These are phyloP conservation scores for Pagetopsis macropterus DNA, from an alignment of 2,797 vertebrate genomes.

Conservation along the genomic window DNA sequence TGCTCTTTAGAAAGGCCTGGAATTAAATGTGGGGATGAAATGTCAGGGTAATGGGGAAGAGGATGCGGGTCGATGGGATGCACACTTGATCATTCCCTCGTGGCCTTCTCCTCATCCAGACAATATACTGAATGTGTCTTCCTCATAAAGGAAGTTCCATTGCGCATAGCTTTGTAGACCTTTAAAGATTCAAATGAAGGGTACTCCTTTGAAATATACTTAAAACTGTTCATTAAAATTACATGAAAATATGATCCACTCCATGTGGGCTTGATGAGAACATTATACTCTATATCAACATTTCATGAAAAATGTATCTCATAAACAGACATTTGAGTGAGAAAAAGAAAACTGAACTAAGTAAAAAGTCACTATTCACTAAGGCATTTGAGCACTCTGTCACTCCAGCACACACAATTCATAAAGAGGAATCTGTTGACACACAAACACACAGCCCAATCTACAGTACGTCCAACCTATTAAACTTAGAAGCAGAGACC, in stretches of 20 bases:
- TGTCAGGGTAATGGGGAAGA: constrained; percentile 92
- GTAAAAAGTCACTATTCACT: constrained; percentile 44
- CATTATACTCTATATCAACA: constrained; percentile 45
- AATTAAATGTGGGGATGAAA: constrained; percentile 95
- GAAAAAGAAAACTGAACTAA: constrained; percentile 33
- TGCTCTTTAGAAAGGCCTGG: constrained; percentile 97
- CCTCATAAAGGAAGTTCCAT: constrained; percentile 72
- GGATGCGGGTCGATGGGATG: constrained; percentile 87
- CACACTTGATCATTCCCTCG: constrained; percentile 87
- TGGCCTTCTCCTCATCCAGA: constrained; percentile 80
- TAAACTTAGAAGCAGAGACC: constrained; percentile 35
- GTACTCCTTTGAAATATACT: constrained; percentile 59
- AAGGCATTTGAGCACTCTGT: constrained; percentile 15
- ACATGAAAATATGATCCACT: constrained; percentile 57
- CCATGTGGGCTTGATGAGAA: constrained; percentile 37
- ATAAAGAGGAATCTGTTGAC: constrained; percentile 5
- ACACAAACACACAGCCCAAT: constrained; percentile 1
- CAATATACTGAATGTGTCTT: constrained; percentile 78
- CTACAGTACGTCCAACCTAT: constrained; percentile 13
- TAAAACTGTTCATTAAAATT: constrained; percentile 67
- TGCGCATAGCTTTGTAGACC: constrained; percentile 64
- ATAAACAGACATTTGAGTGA: constrained; percentile 54
- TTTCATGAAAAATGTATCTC: constrained; percentile 50
- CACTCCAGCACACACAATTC: background rate
- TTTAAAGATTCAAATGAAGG: constrained; percentile 73